Percentiles rank a stretch among this genome's conserved stretches.
Conservation (phyloP, 2,113 vertebrate species). For the Coracopsis vasa region DNA sequence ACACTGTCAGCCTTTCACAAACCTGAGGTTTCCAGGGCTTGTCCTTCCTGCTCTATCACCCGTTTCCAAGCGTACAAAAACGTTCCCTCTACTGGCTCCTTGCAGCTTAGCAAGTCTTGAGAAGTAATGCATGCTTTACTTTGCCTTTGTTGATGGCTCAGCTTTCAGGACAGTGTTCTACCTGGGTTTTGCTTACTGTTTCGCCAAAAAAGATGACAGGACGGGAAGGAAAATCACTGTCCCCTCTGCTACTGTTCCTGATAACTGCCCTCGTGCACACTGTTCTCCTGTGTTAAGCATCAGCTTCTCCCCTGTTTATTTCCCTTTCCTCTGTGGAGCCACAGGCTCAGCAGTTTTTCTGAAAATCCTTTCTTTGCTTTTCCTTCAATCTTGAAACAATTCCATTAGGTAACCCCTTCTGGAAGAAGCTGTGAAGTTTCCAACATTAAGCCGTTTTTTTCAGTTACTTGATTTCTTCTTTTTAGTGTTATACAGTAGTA, state of each 20-base stretch:
- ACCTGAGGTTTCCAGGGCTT: background rate
- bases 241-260: background rate
- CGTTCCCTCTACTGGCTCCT: background rate
- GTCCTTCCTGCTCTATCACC: background rate
- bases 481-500: background rate
- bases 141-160: background rate
- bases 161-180: background rate
- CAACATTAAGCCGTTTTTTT: background rate
- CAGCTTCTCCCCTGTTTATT: background rate
- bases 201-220: background rate
- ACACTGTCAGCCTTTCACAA: background rate
- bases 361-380: background rate
- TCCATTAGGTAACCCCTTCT: background rate
- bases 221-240: background rate
- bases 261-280: accelerated
- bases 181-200: background rate
- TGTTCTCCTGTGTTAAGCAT: background rate
- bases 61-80: background rate
- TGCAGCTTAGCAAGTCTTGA: background rate
- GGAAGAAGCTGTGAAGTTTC: background rate
- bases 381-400: background rate
- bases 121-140: background rate
- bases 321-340: background rate
- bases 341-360: background rate
- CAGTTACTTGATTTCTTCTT: background rate